Evolutionary conservation across 2,113 vertebrate genomes (phyloP).

Genomic region (Carlito syrichta): DNA sequence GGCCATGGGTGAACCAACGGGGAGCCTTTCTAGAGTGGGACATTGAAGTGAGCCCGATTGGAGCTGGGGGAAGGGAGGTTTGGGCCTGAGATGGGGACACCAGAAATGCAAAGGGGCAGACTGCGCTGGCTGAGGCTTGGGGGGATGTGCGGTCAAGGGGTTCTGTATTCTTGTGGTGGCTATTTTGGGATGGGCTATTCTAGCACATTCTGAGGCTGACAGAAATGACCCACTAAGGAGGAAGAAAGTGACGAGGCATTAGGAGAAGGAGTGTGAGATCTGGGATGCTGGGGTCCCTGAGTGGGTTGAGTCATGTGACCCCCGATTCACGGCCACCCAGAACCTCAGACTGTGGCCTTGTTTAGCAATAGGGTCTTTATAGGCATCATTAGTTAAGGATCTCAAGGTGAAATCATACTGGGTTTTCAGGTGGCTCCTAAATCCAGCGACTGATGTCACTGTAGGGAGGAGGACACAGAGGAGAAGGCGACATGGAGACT

Average conservation of each 20-base stretch:
- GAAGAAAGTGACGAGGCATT: not conserved
- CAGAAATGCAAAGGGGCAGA: not conserved
- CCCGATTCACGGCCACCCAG: not conserved
- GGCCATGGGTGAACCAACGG: fast-evolving
- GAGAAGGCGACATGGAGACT: not conserved
- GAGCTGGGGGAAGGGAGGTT: not conserved
- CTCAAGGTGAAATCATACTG: not conserved
- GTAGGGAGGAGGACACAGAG: not conserved
- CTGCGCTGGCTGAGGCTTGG: not conserved
- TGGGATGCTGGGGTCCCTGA: not conserved
- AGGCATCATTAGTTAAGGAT: not conserved
- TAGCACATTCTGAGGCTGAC: not conserved
- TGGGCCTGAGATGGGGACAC: not conserved
- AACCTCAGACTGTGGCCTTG: not conserved
- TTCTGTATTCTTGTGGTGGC: not conserved
- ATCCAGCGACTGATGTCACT: not conserved
- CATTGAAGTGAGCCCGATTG: too few species aligned
- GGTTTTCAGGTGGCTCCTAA: not conserved
- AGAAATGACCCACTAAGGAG: not conserved
- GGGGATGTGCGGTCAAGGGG: fast-evolving
- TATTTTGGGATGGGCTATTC: not conserved
- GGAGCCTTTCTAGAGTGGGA: not conserved
- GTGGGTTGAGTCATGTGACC: too few species aligned
- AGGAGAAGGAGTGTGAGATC: not conserved
- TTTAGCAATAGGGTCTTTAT: not conserved